Evolutionary conservation across 92 coral and sea anemone genomes (phyloP).

Genomic region (Anthopleura xanthogrammica): DNA sequence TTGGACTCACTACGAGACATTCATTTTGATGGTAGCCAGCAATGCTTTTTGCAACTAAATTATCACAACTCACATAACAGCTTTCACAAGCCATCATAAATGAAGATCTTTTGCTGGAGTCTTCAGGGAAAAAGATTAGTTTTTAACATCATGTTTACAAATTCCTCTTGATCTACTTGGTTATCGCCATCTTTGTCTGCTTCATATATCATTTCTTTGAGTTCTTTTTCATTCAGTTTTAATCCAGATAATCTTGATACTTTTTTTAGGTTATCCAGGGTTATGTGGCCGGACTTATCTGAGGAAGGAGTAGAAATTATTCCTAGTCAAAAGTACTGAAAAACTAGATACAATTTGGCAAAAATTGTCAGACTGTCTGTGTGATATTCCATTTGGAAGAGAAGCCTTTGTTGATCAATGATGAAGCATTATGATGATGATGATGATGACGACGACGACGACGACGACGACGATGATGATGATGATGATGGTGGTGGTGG

Average conservation of each 20-base stretch:
- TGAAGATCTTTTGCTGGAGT: too few species aligned
- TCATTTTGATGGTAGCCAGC: too few species aligned
- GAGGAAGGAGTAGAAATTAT: not conserved
- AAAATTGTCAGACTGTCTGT: too few species aligned
- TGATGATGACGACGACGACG: too few species aligned
- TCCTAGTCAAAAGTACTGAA: not conserved
- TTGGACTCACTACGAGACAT: too few species aligned
- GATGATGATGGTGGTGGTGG: too few species aligned
- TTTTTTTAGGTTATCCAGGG: slow-evolving; percentile 72
- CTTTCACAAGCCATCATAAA: too few species aligned
- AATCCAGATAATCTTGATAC: slow-evolving; percentile 83
- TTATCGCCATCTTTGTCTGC: slow-evolving; percentile 95
- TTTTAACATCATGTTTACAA: slow-evolving; percentile 84
- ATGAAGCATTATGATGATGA: not conserved
- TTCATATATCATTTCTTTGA: slow-evolving; percentile 91
- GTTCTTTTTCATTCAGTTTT: slow-evolving; percentile 88
- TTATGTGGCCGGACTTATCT: slow-evolving; percentile 89
- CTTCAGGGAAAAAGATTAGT: slow-evolving; percentile 77
- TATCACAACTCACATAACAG: too few species aligned
- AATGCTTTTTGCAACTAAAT: too few species aligned
- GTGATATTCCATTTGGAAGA: too few species aligned
- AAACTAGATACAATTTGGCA: not conserved
- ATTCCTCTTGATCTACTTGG: slow-evolving; percentile 85
- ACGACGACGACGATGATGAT: too few species aligned
- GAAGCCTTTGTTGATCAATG: too few species aligned